These are phyloP conservation scores for Microctenopoma steveboyesi DNA, from an alignment of 2,797 vertebrate species.

Conservation along the genomic window DNA sequence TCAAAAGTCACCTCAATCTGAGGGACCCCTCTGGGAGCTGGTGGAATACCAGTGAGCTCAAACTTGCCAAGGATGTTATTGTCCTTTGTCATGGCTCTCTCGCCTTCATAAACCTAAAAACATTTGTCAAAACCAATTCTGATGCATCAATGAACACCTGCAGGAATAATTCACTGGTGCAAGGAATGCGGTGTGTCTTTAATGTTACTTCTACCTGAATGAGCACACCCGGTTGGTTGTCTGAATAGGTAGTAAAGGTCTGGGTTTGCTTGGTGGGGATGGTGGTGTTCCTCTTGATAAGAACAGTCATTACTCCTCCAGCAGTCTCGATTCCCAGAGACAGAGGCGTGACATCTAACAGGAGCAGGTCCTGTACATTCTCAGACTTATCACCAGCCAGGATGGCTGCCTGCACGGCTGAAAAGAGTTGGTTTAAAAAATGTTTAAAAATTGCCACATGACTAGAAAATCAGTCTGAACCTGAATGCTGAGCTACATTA, in stretches of 20 bases:
- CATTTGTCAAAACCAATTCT: conserved; percentile 21
- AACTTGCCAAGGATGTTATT: conserved; percentile 88
- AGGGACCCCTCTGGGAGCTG: conserved; percentile 85
- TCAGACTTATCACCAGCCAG: conserved; percentile 87
- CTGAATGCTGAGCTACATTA: conserved; percentile 12
- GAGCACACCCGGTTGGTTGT: conserved; percentile 87
- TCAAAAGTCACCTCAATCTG: conserved; percentile 89
- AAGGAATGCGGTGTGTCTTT: neutral
- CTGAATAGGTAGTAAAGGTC: conserved; percentile 87
- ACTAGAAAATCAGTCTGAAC: neutral
- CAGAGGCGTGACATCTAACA: conserved; percentile 86
- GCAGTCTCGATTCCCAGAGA: conserved; percentile 88
- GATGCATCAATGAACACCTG: conserved; percentile 6
- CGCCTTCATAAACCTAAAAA: conserved; percentile 85
- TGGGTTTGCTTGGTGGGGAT: conserved; percentile 89
- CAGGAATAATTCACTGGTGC: neutral
- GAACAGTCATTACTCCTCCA: conserved; percentile 87
- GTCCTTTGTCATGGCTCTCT: conserved; percentile 88
- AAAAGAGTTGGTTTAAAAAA: conserved; percentile 27
- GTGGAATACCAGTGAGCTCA: conserved; percentile 86
- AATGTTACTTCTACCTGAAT: conserved; percentile 79
- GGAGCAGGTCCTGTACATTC: conserved; percentile 87
- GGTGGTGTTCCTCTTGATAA: conserved; percentile 89
- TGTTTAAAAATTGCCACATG: conserved; percentile 11
- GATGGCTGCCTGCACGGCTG: conserved; percentile 87